A percentile compares a stretch with the other conserved stretches of the same genome.
Conservation (phyloP, 2,888 invertebrate species). For the Melipona beecheii region DNA sequence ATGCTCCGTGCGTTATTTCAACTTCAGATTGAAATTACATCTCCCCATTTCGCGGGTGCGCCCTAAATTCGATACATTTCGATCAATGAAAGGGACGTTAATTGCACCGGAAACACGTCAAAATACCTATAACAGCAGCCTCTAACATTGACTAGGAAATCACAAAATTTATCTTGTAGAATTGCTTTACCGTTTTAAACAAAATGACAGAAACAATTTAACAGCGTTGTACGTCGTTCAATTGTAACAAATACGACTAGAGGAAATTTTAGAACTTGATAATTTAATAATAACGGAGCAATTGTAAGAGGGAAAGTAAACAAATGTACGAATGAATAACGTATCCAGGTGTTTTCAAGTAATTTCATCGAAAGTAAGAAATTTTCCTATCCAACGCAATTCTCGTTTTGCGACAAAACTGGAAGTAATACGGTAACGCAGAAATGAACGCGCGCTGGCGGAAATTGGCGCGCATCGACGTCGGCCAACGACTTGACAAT, state of each 20-base stretch:
- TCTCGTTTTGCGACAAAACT: background rate
- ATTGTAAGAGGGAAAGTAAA: background rate
- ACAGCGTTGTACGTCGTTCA: background rate
- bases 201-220: background rate
- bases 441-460: background rate
- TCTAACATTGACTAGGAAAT: background rate
- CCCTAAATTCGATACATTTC: background rate
- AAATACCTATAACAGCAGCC: background rate
- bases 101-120: background rate
- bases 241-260: background rate
- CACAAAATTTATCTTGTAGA: background rate
- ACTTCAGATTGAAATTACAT: constrained; percentile 26
- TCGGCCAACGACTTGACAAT: constrained; percentile 17
- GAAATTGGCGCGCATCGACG: constrained; percentile 23
- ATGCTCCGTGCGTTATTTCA: constrained; percentile 18
- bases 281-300: background rate
- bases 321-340: background rate
- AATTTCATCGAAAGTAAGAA: background rate
- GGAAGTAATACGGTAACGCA: background rate
- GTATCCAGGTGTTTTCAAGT: background rate
- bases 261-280: too few species aligned
- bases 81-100: background rate
- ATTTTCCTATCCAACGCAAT: background rate
- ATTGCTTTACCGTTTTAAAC: background rate
- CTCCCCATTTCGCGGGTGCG: background rate